Evolutionary conservation across 2,797 vertebrate species (phyloP).

Genomic region (Pseudomugil gertrudae): DNA sequence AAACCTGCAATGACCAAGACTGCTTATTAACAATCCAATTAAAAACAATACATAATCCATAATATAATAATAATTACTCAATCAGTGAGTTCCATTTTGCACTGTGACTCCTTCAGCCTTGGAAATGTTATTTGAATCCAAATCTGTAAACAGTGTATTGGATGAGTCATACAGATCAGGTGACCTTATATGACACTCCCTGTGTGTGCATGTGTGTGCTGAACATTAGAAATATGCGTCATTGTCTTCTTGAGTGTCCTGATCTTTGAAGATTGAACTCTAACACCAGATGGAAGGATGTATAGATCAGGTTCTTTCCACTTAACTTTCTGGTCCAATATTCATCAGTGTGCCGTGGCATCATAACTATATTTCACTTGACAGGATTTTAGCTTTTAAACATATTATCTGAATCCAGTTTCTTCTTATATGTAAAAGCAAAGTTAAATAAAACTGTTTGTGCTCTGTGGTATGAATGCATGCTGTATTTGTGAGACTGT

Average conservation of each 20-base stretch:
- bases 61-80: no score
- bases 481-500: background rate
- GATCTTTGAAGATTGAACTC: slow-evolving; percentile 30
- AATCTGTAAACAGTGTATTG: slow-evolving; percentile 8
- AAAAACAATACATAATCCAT: no score
- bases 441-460: background rate
- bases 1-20: no score
- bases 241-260: slow-evolving; percentile 2
- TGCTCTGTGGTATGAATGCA: no score
- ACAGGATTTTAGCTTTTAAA: background rate
- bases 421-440: background rate
- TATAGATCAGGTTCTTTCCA: background rate
- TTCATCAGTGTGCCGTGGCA: background rate
- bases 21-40: no score
- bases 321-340: background rate
- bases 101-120: slow-evolving; percentile 4
- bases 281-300: slow-evolving; percentile 28
- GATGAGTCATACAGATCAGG: slow-evolving; percentile 56
- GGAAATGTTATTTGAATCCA: slow-evolving; percentile 20
- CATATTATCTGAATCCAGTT: background rate
- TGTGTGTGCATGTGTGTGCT: slow-evolving; percentile 15
- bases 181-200: slow-evolving; percentile 49
- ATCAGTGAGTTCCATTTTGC: background rate
- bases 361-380: background rate
- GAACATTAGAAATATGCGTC: background rate